Evolutionary conservation across 2,888 invertebrate genomes (phyloP).

Genomic region (Villa cingulata): DNA sequence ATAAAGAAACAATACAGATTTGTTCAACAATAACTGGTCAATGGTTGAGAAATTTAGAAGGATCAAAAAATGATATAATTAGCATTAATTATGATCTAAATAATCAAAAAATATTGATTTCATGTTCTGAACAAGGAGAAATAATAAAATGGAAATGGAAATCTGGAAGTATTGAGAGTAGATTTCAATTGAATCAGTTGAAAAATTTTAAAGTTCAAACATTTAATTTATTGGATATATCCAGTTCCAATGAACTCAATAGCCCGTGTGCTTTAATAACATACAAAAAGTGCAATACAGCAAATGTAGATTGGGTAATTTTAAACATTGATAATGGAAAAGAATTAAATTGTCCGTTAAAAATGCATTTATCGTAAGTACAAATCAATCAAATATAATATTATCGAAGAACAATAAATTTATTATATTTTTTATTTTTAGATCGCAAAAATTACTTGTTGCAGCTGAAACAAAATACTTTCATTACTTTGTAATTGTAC

Average conservation of each 20-base stretch:
- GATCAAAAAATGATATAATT: slow-evolving; percentile 38
- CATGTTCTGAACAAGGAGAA: slow-evolving; percentile 43
- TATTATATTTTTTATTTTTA: not conserved
- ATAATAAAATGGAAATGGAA: slow-evolving; percentile 49
- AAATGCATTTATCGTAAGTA: slow-evolving; percentile 7
- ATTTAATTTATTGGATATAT: slow-evolving; percentile 24
- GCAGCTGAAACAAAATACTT: slow-evolving; percentile 22
- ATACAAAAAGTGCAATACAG: not conserved
- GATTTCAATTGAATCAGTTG: not conserved
- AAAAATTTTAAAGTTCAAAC: slow-evolving; percentile 13
- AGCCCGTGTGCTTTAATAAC: slow-evolving; percentile 27
- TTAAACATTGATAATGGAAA: slow-evolving; percentile 20
- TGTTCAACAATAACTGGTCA: slow-evolving; percentile 53
- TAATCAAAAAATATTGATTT: slow-evolving; percentile 37
- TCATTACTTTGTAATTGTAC: slow-evolving; percentile 23
- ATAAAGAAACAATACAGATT: slow-evolving; percentile 44
- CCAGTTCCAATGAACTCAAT: slow-evolving; percentile 18
- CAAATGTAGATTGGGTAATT: slow-evolving; percentile 17
- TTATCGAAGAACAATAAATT: not conserved
- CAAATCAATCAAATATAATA: too few relatives aligned
- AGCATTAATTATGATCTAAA: slow-evolving; percentile 39
- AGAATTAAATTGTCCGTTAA: slow-evolving; percentile 5
- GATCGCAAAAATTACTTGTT: slow-evolving; percentile 12
- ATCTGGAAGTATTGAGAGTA: slow-evolving; percentile 36
- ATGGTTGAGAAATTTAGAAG: slow-evolving; percentile 43